A percentile compares a stretch with the other conserved stretches of the same genome.
These are phyloP conservation scores for Drosophila serrata DNA, from an alignment of 1,140 invertebrate genomes.

Conservation along the genomic window DNA sequence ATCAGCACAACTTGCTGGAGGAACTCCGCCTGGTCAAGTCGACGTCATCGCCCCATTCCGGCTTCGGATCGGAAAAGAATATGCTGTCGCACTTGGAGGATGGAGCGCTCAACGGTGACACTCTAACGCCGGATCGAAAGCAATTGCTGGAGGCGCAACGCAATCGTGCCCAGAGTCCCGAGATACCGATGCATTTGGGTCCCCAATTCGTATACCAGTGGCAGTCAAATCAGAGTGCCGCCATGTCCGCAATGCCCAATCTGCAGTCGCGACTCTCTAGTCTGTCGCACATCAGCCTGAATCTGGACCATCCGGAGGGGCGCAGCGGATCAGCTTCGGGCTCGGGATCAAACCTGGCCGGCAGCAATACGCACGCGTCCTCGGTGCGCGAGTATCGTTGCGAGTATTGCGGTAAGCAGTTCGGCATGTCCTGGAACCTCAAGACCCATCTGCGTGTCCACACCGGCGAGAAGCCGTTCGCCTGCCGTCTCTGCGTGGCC, in stretches of 20 bases:
- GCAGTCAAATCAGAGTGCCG: conserved; percentile 76
- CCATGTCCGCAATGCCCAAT: conserved; percentile 74
- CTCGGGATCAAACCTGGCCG: conserved; percentile 51
- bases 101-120: conserved; percentile 58
- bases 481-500: conserved; percentile 93
- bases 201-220: conserved; percentile 83
- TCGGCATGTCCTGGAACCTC: conserved; percentile 95
- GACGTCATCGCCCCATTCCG: conserved; percentile 80
- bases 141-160: conserved; percentile 64
- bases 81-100: conserved; percentile 72
- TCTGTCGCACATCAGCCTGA: conserved; percentile 70
- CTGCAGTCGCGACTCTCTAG: conserved; percentile 78
- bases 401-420: conserved; percentile 95
- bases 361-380: conserved; percentile 70
- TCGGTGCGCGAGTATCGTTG: conserved; percentile 92
- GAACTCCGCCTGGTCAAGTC: conserved; percentile 86
- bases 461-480: conserved; percentile 94
- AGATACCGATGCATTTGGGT: conserved; percentile 69
- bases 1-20: conserved; percentile 90
- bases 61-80: conserved; percentile 75
- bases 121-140: conserved; percentile 67
- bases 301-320: conserved; percentile 60
- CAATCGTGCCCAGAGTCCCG: conserved; percentile 69
- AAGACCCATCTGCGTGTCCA: conserved; percentile 94
- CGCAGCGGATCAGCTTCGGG: conserved; percentile 57